These are phyloP conservation scores for Drosophila busckii DNA, from an alignment of 1,140 invertebrate genomes.

Conservation along the genomic window DNA sequence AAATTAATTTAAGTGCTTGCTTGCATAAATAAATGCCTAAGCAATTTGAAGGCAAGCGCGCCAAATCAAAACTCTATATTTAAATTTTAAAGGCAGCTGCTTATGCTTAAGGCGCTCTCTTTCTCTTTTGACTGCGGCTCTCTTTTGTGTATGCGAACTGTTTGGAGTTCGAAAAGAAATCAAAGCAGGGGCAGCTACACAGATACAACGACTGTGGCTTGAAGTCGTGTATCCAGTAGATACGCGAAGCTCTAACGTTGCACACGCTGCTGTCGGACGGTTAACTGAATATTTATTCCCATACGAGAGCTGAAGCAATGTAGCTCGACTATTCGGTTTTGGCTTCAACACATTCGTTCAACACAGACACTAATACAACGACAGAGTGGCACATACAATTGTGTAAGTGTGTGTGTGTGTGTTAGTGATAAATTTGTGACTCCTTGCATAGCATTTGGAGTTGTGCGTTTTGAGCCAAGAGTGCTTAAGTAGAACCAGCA, in stretches of 20 bases:
- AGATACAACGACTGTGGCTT: conserved; percentile 24
- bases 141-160: conserved; percentile 1
- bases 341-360: conserved; percentile 61
- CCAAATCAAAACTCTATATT: no score
- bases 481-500: conserved; percentile 17
- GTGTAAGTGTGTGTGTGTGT: conserved; percentile 5
- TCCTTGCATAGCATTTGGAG: not conserved
- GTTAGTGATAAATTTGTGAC: conserved; percentile 14
- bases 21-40: no score
- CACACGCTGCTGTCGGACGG: conserved; percentile 65
- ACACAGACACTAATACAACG: conserved; percentile 9
- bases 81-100: no score
- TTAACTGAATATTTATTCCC: conserved; percentile 5
- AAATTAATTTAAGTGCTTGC: no score
- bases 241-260: conserved; percentile 72
- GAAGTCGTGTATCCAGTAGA: conserved; percentile 62
- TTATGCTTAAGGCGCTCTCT: no score
- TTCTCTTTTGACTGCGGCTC: conserved; percentile 4
- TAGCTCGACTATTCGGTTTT: conserved; percentile 70
- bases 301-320: conserved; percentile 52
- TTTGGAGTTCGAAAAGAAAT: conserved; percentile 46
- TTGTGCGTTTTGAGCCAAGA: not conserved
- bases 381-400: conserved; percentile 4
- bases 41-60: no score
- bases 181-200: conserved; percentile 31